A percentile compares a stretch with the other conserved stretches of the same genome.
These are phyloP conservation scores for Peromyscus melanophrys DNA, from an alignment of 2,797 vertebrate species.

Conservation along the genomic window DNA sequence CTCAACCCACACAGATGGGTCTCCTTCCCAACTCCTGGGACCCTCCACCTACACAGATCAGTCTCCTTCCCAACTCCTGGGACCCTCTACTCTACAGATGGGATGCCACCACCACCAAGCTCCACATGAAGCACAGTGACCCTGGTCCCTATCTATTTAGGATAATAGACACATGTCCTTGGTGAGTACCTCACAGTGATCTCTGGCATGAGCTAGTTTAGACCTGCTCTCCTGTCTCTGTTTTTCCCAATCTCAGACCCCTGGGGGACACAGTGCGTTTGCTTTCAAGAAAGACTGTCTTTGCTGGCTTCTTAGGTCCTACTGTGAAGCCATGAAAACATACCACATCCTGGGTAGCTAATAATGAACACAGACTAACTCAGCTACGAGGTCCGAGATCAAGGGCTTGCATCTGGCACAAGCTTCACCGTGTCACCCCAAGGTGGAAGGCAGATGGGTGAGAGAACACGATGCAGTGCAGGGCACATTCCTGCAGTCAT, in stretches of 20 bases:
- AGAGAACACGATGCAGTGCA: rapidly evolving
- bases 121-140: not conserved
- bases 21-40: no score
- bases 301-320: not conserved
- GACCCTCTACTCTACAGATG: no score
- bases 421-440: not conserved
- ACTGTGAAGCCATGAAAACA: rapidly evolving
- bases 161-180: no score
- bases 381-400: not conserved
- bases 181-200: rapidly evolving
- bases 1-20: rapidly evolving
- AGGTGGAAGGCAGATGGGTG: not conserved
- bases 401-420: rapidly evolving
- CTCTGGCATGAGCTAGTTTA: rapidly evolving
- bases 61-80: no score
- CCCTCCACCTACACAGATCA: rapidly evolving
- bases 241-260: not conserved
- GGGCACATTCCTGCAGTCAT: not conserved
- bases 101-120: no score
- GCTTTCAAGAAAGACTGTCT: not conserved
- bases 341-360: rapidly evolving
- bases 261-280: not conserved
- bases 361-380: no score
- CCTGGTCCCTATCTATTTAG: rapidly evolving
- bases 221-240: rapidly evolving